Conservation (phyloP, 2,113 vertebrate genomes). For the Pontoporia blainvillei region DNA sequence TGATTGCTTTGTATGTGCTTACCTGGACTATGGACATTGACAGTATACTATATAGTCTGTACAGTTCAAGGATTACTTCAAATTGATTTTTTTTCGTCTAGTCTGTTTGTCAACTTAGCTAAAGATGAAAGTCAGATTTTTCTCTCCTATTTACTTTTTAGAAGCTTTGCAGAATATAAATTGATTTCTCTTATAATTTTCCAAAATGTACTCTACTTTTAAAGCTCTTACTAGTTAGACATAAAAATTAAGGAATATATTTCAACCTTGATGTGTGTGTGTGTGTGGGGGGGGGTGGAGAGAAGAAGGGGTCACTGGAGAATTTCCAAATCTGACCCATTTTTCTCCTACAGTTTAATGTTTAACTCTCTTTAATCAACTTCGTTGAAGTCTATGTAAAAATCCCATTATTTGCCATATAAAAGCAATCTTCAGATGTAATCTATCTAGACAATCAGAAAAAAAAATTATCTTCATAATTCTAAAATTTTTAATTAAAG, state of each 20-base stretch:
- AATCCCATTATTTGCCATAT: background rate
- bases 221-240: background rate
- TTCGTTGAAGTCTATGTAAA: background rate
- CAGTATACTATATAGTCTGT: background rate
- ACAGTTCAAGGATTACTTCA: background rate
- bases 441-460: background rate
- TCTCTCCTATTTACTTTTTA: background rate
- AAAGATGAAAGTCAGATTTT: background rate
- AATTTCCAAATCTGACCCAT: background rate
- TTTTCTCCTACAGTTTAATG: background rate
- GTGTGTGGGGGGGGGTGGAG: rapidly evolving
- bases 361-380: background rate
- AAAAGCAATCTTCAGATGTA: background rate
- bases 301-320: background rate
- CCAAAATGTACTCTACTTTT: background rate
- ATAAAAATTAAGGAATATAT: background rate
- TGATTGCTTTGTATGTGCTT: background rate
- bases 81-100: background rate
- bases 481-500: background rate
- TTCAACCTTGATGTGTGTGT: background rate
- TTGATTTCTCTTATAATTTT: background rate
- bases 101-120: background rate
- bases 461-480: background rate
- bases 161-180: background rate
- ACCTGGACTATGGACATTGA: background rate